Evolutionary conservation across 2,113 vertebrate species (phyloP).

Genomic region (Raja brachyura): DNA sequence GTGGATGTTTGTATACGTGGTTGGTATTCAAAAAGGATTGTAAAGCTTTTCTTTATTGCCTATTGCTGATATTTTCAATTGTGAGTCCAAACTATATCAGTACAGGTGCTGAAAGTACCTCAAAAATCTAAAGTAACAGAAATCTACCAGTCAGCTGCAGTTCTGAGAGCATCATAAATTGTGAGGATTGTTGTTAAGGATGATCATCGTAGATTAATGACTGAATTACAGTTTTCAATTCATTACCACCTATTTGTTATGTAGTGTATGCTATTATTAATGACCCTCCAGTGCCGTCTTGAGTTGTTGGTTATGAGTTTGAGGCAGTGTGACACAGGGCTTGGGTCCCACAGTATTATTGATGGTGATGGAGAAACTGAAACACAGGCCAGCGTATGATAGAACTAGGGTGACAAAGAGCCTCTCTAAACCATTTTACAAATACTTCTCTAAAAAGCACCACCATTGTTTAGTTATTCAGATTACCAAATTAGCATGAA

Average conservation of each 20-base stretch:
- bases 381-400: not conserved
- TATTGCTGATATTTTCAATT: not conserved
- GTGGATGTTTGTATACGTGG: not conserved
- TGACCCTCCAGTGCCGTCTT: not conserved
- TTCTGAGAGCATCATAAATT: constrained; percentile 12
- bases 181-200: constrained; percentile 1
- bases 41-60: not conserved
- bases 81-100: not conserved
- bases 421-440: not conserved
- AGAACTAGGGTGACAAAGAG: not conserved
- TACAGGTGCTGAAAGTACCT: not conserved
- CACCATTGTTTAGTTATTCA: not conserved
- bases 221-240: constrained; percentile 10
- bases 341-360: not conserved
- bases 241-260: not conserved
- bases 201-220: not conserved
- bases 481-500: not conserved
- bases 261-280: not conserved
- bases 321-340: not conserved
- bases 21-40: not conserved
- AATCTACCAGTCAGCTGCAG: not conserved
- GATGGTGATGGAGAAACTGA: not conserved
- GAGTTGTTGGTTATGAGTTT: constrained; percentile 4
- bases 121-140: not conserved
- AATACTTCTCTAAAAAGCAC: not conserved